Evolutionary conservation across 2,113 vertebrate genomes (phyloP), one percentile per base, ranked within the genome.

Genomic region (Psittacula cyanocephala): DNA sequence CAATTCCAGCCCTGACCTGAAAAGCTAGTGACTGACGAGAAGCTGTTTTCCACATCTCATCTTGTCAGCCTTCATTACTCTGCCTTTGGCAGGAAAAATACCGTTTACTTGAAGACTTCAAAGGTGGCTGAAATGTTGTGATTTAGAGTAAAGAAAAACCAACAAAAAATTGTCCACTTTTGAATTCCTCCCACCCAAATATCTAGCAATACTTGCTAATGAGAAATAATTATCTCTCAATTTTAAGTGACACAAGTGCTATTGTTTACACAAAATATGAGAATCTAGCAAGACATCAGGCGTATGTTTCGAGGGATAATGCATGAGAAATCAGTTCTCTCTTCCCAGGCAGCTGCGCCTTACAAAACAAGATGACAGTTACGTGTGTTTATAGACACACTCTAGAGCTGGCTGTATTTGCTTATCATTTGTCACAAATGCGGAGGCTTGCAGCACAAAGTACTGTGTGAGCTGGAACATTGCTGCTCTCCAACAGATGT

Each of bases 211-310:
- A 37, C 19, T 96, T 68, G 27, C 88, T 96, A 86, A 95, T 88
- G 52, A 92, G 76, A 83, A 90, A 93, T 85, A 70, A 95, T 86
- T 86, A 43, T 22, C 50, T 70, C 69, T 94, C 35, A 50, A 4
- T 91, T 88, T 88, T 50, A 91, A 91, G 76, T 86, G 85, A 64
- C 82, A 91, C 46, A 46, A 96, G 52, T 86, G 71, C 84, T 81
- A 67, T 86, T 94, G 88, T 95, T 93, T 88, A 86, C 65, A 80
- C 31, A 81, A 81, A 94, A 69, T 74, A 64, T 88, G 79, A 67
- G 59, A 94, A 55, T 83, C 71, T 78, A 74, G 52, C 72, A 86
- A 88, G 93, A 91, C 47, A 41, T n/a, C 65, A 68, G 90, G 80
- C 93, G 57, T 94, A 84, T 93, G 96, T 76, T 84, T 60, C 25